Evolutionary conservation across 2,888 invertebrate genomes (phyloP).

Genomic region (Temnothorax rugatulus): DNA sequence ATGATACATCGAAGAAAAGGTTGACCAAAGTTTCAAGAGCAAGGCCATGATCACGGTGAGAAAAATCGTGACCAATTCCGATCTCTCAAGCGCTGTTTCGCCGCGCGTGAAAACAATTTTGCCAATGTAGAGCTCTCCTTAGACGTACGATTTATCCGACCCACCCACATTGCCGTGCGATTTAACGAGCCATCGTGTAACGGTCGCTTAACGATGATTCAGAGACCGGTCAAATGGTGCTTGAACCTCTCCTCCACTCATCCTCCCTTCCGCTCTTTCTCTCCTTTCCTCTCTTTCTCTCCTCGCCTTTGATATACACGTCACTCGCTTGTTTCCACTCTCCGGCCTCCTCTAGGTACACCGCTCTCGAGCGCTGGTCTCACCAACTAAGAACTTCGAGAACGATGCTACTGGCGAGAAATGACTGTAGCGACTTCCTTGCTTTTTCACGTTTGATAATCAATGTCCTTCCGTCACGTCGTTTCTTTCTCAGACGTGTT

Average conservation of each 20-base stretch:
- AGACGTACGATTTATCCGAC: conserved; percentile 70
- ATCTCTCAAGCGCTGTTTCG: conserved; percentile 25
- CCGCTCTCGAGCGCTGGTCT: conserved; percentile 44
- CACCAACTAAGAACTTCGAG: conserved; percentile 54
- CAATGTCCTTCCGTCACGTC: background rate
- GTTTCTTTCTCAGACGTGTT: background rate
- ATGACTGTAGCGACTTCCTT: conserved; percentile 31
- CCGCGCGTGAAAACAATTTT: conserved; percentile 52
- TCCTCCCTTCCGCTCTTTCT: conserved; percentile 32
- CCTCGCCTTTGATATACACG: background rate
- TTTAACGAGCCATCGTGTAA: conserved; percentile 77
- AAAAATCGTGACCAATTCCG: conserved; percentile 40
- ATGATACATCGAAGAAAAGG: background rate
- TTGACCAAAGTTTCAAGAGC: background rate
- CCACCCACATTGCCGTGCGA: conserved; percentile 74
- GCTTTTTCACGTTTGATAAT: conserved; percentile 15
- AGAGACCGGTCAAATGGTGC: conserved; percentile 81
- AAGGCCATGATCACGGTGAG: background rate
- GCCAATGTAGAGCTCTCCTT: conserved; percentile 58
- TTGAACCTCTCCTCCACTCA: conserved; percentile 76
- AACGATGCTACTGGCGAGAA: conserved; percentile 47
- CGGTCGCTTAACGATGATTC: conserved; percentile 80
- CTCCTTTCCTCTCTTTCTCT: conserved; percentile 18
- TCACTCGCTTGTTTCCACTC: conserved; percentile 32
- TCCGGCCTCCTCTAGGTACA: conserved; percentile 28